Evolutionary conservation across 2,113 vertebrate species (phyloP), one percentile per base, ranked within the genome.

Genomic region (Dendrocopos noguchii): DNA sequence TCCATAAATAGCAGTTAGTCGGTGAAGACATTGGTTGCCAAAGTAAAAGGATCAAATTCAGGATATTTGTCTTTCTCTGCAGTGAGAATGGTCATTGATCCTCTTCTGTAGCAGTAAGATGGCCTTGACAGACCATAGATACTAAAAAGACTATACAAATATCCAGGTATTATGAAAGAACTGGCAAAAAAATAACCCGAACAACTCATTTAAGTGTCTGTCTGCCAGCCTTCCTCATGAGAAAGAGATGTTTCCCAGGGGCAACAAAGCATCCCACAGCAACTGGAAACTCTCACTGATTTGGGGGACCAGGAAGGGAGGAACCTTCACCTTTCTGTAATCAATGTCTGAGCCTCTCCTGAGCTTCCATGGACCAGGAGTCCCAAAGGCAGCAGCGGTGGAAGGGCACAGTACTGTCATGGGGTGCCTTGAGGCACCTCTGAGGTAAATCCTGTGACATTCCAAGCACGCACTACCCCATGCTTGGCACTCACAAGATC

Each of bases 161-260:
- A 67, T 55, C 19, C 16, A 66, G 1, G 2, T 66, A 29, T 82
- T 76, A 74, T 36, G 27, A 33, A 91, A 86, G 1, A 91, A 76
- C 21, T 61, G 14, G 3, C 2, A 31, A 61, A 28, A 2, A 5
- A 3, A 20, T 8, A 39, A 39, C 1, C 1, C 5, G 27, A 65
- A 78, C 2, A 53, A 55, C 8, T 53, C 1, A 15, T 76, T 65
- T 82, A 63, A 89, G 21, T 6, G 1, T 56, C 39, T 76, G 27
- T 6, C n/a, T 50, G 24, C 12, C 73, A 42, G 52, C 6, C 4
- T 60, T 74, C n/a, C 24, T 33, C 7, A 11, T 27, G 33, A 53
- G 64, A 83, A 91, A 74, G 6, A 70, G 9, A 83, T 66, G 47
- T 56, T 73, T 85, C 33, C 21, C 25, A 36, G 8, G 13, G 5